phyloP scores from a whole-genome alignment of 2,888 invertebrate genomes.

The Brachynemurus nebulosus region DNA sequence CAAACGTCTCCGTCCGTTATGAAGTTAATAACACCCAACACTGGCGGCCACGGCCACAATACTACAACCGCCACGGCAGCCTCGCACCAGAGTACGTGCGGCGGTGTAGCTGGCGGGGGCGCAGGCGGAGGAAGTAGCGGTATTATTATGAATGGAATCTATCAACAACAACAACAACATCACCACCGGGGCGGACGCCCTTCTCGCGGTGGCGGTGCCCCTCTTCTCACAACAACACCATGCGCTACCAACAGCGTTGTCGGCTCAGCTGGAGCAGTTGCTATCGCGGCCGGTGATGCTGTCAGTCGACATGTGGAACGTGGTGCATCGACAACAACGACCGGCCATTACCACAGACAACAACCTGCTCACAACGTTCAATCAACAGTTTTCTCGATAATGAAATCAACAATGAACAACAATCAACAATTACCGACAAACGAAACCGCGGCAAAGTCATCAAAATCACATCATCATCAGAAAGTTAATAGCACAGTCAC shows the following conservation, averaged over 20 bases:
- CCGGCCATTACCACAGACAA: not conserved
- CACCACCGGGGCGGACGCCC: not conserved
- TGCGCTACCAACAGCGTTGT: not conserved
- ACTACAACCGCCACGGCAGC: not conserved
- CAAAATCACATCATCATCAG: too few relatives aligned
- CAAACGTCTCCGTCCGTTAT: conserved; percentile 1
- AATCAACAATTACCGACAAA: not conserved
- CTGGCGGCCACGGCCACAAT: not conserved
- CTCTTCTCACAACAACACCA: not conserved
- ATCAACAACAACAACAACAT: not conserved
- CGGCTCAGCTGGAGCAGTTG: not conserved
- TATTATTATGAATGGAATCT: conserved; percentile 1
- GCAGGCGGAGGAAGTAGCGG: too few relatives aligned
- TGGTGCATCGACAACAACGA: not conserved
- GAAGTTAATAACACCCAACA: not conserved
- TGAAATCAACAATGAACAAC: not conserved
- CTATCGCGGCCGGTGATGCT: not conserved
- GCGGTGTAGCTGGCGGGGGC: too few relatives aligned
- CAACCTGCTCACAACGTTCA: not conserved
- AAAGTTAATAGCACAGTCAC: too few relatives aligned
- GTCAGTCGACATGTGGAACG: conserved; percentile 6
- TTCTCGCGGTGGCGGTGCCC: not conserved
- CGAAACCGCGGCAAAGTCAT: not conserved
- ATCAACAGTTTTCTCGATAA: not conserved
- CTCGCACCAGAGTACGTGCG: not conserved